These are phyloP conservation scores for Drosophila nigritarsus DNA, from an alignment of 2,888 invertebrate genomes.

Conservation along the genomic window DNA sequence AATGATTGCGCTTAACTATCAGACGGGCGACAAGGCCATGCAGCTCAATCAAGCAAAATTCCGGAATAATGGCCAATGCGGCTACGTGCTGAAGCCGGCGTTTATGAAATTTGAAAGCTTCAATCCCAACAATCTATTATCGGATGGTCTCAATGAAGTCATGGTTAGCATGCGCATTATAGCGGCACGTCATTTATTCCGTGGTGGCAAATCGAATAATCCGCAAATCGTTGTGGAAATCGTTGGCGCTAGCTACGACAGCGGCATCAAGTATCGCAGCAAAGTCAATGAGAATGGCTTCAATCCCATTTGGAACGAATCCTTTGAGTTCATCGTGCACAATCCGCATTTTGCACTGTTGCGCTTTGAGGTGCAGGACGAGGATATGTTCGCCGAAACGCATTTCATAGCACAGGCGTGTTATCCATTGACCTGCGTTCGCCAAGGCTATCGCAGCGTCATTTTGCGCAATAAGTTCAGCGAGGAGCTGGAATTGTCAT, in stretches of 20 bases:
- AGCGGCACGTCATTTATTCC: conserved; percentile 94
- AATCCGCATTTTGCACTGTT: conserved; percentile 94
- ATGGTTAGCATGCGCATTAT: conserved; percentile 91
- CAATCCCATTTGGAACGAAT: conserved; percentile 96
- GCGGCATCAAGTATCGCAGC: conserved; percentile 92
- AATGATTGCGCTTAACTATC: conserved; percentile 99
- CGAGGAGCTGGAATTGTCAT: conserved; percentile 96
- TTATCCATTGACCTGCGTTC: conserved; percentile 92
- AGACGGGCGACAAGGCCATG: conserved; percentile 98
- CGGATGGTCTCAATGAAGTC: conserved; percentile 87
- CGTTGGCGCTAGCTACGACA: conserved; percentile 94
- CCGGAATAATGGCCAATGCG: conserved; percentile 95
- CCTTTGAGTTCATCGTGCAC: conserved; percentile 91
- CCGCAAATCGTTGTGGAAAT: conserved; percentile 97
- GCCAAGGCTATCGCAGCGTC: conserved; percentile 96
- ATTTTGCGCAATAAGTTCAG: conserved; percentile 95
- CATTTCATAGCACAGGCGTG: conserved; percentile 99
- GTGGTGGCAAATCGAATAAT: conserved; percentile 92
- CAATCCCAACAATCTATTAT: conserved; percentile 90
- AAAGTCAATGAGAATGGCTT: conserved; percentile 97
- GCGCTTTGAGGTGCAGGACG: conserved; percentile 95
- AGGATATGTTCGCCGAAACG: conserved; percentile 98
- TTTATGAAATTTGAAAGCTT: conserved; percentile 93
- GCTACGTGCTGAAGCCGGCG: conserved; percentile 95
- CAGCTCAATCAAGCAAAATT: conserved; percentile 98